Evolutionary conservation across 2,888 invertebrate species (phyloP).

Genomic region (Brachynemurus nebulosus): DNA sequence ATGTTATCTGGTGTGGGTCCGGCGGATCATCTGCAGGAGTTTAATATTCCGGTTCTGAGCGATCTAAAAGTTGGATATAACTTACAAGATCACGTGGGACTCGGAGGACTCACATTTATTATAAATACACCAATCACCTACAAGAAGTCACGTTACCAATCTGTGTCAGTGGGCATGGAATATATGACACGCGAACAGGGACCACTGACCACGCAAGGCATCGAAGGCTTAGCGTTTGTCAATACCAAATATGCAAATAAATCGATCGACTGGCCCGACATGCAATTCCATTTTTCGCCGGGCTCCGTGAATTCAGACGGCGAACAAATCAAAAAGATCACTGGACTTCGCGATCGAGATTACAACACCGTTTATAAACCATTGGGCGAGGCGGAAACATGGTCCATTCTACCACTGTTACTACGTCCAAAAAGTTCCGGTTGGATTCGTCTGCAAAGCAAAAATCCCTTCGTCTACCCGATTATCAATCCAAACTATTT

Average conservation of each 20-base stretch:
- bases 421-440: constrained; percentile 80
- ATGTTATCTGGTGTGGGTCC: constrained; percentile 87
- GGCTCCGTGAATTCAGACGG: constrained; percentile 76
- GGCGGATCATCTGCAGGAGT: constrained; percentile 53
- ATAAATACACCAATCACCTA: constrained; percentile 69
- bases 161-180: constrained; percentile 61
- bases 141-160: constrained; percentile 63
- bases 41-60: constrained; percentile 57
- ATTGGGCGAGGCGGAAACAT: constrained; percentile 61
- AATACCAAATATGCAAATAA: constrained; percentile 76
- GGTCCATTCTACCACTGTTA: constrained; percentile 68
- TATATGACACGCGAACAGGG: constrained; percentile 70
- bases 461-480: constrained; percentile 70
- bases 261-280: constrained; percentile 65
- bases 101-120: constrained; percentile 72
- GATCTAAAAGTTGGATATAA: constrained; percentile 71
- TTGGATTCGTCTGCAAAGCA: constrained; percentile 66
- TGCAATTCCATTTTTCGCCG: constrained; percentile 77
- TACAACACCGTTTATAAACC: constrained; percentile 80
- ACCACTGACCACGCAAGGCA: constrained; percentile 64
- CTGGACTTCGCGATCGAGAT: constrained; percentile 62
- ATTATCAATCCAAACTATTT: constrained; percentile 88
- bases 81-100: constrained; percentile 76
- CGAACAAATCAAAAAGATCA: constrained; percentile 61
- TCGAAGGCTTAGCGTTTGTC: constrained; percentile 77